Conservation (phyloP, 2,113 vertebrate genomes). For the Rhizomys pruinosus region DNA sequence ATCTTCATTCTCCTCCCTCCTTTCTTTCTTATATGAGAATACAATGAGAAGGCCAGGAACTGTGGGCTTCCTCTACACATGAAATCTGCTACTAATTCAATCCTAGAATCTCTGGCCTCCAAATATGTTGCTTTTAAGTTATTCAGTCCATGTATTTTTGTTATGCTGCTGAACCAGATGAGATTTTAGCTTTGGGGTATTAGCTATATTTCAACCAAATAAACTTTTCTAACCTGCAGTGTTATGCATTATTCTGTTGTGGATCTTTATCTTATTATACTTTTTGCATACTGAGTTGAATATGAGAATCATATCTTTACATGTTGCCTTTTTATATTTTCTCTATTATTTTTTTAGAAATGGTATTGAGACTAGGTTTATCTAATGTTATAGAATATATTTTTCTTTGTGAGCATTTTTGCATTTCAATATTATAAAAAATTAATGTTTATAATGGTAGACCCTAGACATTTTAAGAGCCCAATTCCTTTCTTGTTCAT, state of each 20-base stretch:
- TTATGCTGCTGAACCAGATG: no score
- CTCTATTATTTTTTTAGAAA: neutral
- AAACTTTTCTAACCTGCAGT: no score
- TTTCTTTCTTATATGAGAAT: neutral
- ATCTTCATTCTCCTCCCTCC: no score
- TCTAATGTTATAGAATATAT: no score
- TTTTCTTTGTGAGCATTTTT: neutral
- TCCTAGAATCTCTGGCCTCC: neutral
- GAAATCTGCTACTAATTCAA: neutral
- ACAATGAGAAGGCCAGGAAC: neutral
- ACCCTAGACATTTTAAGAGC: neutral
- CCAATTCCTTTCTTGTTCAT: neutral
- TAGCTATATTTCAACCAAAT: no score
- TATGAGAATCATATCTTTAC: neutral
- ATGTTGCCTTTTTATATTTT: neutral
- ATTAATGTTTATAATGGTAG: neutral
- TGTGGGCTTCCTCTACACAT: neutral
- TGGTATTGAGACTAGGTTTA: neutral
- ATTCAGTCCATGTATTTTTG: no score
- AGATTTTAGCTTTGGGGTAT: no score
- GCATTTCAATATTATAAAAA: neutral
- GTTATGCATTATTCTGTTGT: neutral
- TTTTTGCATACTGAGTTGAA: slow-evolving; percentile 13
- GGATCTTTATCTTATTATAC: neutral
- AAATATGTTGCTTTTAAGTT: neutral